Conservation (phyloP, 2,113 vertebrate species). For the Odontesthes bonariensis region DNA sequence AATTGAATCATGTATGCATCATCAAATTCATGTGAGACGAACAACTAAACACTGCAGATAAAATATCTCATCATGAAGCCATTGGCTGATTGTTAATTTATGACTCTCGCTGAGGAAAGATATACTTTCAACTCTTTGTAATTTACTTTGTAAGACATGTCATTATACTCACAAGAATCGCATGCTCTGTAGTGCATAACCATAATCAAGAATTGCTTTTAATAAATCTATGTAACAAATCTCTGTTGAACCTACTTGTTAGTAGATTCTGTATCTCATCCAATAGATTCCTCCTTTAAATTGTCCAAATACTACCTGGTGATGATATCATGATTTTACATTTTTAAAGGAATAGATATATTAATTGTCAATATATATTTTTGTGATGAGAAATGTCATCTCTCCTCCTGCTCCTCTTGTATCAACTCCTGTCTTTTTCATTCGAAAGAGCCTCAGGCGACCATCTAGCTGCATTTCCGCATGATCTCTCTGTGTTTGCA, state of each 20-base stretch:
- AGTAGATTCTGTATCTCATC: neutral
- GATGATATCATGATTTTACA: neutral
- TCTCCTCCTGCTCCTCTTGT: conserved; percentile 12
- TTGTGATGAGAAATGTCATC: conserved; percentile 15
- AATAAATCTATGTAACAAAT: neutral
- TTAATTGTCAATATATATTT: neutral
- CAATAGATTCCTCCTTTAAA: neutral
- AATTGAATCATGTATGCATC: neutral
- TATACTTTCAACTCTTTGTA: too few relatives aligned
- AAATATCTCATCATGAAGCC: neutral
- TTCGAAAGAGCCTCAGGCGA: conserved; percentile 42
- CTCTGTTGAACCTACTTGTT: neutral
- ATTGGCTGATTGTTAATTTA: neutral
- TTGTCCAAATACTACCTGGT: neutral
- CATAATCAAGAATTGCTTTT: neutral
- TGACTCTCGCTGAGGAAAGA: too few relatives aligned
- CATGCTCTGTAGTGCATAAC: neutral
- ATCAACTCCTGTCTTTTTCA: conserved; percentile 23
- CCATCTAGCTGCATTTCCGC: conserved; percentile 51
- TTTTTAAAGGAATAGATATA: conserved; percentile 7
- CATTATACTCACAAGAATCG: neutral
- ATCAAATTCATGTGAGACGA: neutral
- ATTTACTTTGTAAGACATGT: too few relatives aligned
- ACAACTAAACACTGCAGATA: too few relatives aligned
- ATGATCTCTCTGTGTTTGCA: conserved; percentile 38